phyloP scores from a whole-genome alignment of 2,888 invertebrate species.

The Caenorhabditis zanzibari region DNA sequence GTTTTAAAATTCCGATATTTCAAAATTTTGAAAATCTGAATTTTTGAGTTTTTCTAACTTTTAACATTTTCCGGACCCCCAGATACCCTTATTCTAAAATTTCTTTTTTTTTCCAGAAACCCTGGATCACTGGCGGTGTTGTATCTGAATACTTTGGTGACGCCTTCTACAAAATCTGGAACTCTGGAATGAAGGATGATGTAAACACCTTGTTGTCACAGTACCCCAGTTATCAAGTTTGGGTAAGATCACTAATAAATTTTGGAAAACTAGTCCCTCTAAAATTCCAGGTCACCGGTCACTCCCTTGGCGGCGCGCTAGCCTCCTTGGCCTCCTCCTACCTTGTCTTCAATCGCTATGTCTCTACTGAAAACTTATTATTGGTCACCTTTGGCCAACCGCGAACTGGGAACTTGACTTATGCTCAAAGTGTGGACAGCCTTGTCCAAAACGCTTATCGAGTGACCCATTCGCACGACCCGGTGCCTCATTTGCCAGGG shows the following conservation, averaged over 20 bases:
- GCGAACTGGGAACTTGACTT: slow-evolving; percentile 68
- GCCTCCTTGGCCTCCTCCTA: slow-evolving; percentile 70
- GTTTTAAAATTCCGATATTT: too few species aligned
- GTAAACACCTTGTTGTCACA: slow-evolving; percentile 37
- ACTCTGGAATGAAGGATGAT: slow-evolving; percentile 65
- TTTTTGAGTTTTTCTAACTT: too few species aligned
- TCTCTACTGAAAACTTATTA: slow-evolving; percentile 20
- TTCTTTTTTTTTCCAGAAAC: slow-evolving; percentile 34
- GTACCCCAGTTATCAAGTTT: slow-evolving; percentile 67
- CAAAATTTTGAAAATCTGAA: too few species aligned
- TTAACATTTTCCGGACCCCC: too few species aligned
- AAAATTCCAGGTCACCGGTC: slow-evolving; percentile 59
- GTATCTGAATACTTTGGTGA: slow-evolving; percentile 69
- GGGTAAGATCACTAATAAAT: slow-evolving; percentile 37
- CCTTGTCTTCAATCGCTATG: slow-evolving; percentile 45
- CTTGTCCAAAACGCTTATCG: slow-evolving; percentile 65
- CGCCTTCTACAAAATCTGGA: slow-evolving; percentile 68
- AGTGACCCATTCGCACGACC: slow-evolving; percentile 68
- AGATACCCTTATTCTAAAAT: too few species aligned
- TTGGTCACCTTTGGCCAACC: slow-evolving; percentile 76
- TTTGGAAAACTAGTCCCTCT: not conserved
- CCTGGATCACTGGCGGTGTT: slow-evolving; percentile 65
- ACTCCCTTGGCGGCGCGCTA: slow-evolving; percentile 73
- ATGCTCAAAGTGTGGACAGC: slow-evolving; percentile 64
- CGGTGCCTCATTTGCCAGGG: slow-evolving; percentile 70